Conservation (phyloP, 2,113 vertebrate genomes). For the Scalopus aquaticus region DNA sequence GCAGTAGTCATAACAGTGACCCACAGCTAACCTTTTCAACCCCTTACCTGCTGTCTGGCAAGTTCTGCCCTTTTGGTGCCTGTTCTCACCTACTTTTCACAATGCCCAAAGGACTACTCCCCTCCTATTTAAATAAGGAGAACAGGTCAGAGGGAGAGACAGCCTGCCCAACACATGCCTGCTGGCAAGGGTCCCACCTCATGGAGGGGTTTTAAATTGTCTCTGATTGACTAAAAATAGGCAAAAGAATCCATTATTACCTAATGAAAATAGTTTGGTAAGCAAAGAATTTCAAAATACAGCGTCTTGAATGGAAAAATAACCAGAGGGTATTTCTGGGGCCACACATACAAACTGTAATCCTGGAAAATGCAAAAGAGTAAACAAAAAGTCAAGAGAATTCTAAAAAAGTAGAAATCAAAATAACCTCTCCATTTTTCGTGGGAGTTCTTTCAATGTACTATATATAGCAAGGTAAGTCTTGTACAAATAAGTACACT, state of each 20-base stretch:
- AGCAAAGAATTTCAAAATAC: background rate
- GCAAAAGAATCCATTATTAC: background rate
- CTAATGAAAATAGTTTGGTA: background rate
- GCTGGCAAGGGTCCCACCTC: background rate
- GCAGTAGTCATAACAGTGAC: fast-evolving
- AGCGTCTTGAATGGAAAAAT: background rate
- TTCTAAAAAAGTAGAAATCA: constrained; percentile 29
- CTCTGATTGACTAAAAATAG: background rate
- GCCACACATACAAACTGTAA: background rate
- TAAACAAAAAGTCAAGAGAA: background rate
- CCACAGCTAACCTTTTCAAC: too few relatives aligned
- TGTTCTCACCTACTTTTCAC: too few relatives aligned
- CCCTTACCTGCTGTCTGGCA: background rate
- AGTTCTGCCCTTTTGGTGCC: fast-evolving
- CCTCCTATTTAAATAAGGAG: background rate
- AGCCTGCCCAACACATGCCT: background rate
- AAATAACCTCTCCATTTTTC: constrained; percentile 41
- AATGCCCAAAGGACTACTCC: background rate
- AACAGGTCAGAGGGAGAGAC: background rate
- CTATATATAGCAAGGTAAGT: constrained; percentile 51
- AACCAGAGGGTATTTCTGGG: background rate
- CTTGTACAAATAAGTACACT: background rate
- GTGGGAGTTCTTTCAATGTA: background rate
- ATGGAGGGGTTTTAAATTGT: background rate
- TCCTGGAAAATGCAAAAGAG: background rate